Evolutionary conservation across 2,888 invertebrate species (phyloP), one percentile per base, ranked within the genome.

Genomic region (Thera britannica): DNA sequence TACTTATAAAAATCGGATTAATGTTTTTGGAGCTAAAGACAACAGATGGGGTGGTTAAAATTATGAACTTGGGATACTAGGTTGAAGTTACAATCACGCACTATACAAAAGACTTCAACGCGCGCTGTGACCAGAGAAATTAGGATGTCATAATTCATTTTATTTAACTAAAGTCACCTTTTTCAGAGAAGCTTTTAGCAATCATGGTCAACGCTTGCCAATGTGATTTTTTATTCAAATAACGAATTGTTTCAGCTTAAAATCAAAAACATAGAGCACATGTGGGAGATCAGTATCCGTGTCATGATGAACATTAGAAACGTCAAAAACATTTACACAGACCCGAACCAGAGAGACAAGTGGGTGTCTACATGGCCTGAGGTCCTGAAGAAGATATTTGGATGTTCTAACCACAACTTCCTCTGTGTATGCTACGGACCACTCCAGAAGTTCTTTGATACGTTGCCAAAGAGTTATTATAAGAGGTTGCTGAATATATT

Each of bases 371-470:
- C 95, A 2, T 94, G 95, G 88, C 92, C 94, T 0, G 96, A 96
- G 85, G 87, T 97, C 0, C 80, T 97, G 0, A 96, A 96, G 79
- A 96, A 94, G 77, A 63, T 95, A 23, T 85, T 95, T 2, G 94
- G 95, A n/a, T 79, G 92, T 65, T 97, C 97, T 0, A 88, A 95
- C 6, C 95, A 96, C 78, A 96, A 95, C n/a, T 90, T 96, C 34
- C 94, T 96, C 0, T 95, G 95, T 38, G 93, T 97, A 0, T 82
- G 90, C 1, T 95, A 96, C 61, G 96, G 96, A 0, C 94, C 96
- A 2, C 67, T 95, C 66, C 95, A 95, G 77, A 95, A 95, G 78
- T 89, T 96, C 70, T 94, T 94, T 77, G 94, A 95, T 75, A 90
- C 94, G 35, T 84, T 95, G 70, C 95, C 96, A 67, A 92, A 94